These are phyloP conservation scores for Nylanderia fulva DNA, from an alignment of 1,140 invertebrate genomes.

Conservation along the genomic window DNA sequence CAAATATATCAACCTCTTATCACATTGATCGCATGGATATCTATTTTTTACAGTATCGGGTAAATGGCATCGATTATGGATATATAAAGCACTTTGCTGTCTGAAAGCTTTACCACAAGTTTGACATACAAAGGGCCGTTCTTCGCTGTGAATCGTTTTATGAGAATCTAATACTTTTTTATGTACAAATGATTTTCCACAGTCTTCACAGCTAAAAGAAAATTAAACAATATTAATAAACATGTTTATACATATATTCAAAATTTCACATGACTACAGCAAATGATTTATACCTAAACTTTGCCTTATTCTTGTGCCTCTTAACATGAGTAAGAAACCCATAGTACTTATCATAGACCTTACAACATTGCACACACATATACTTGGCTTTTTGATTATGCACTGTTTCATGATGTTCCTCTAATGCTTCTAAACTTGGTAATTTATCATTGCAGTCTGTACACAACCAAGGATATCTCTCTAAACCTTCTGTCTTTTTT, in stretches of 20 bases:
- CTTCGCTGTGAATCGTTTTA: constrained; percentile 85
- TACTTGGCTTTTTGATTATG: constrained; percentile 87
- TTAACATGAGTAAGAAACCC: constrained; percentile 87
- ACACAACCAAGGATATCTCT: constrained; percentile 87
- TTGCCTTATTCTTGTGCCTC: constrained; percentile 86
- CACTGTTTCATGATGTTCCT: constrained; percentile 85
- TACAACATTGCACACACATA: constrained; percentile 87
- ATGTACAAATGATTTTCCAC: constrained; percentile 86
- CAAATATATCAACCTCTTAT: constrained; percentile 82
- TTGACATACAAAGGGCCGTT: constrained; percentile 85
- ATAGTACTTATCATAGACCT: constrained; percentile 88
- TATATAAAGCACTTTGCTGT: constrained; percentile 86
- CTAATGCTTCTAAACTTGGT: constrained; percentile 84
- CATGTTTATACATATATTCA: neutral
- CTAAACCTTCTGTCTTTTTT: constrained; percentile 79
- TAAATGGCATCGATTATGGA: constrained; percentile 86
- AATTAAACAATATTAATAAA: constrained; percentile 34
- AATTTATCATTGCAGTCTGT: constrained; percentile 86
- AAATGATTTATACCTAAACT: constrained; percentile 83
- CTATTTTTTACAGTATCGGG: constrained; percentile 87
- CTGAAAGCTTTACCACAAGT: constrained; percentile 87
- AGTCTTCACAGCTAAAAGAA: constrained; percentile 85
- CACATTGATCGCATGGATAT: constrained; percentile 87
- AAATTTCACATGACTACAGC: neutral
- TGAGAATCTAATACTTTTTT: constrained; percentile 86